Base-by-base conservation (phyloP, 2,888 invertebrate species). In the Oithona nana region DNA sequence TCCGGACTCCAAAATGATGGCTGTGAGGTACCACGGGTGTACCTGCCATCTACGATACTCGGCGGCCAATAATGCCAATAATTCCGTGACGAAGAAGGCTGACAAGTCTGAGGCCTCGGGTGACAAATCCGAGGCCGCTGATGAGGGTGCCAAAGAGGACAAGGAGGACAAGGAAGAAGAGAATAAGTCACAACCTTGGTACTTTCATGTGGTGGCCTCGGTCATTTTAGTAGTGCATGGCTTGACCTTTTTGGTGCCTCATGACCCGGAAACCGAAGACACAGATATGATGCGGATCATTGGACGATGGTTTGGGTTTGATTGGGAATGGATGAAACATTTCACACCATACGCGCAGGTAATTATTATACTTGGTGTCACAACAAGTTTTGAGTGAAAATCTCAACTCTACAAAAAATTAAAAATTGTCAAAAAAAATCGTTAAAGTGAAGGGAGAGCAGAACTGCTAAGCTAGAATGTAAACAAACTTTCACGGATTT, bases 1-100 rank as follows among this genome's bases (percentile, higher is more conserved):
- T n/a, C n/a, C n/a, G n/a, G n/a, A n/a, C n/a, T n/a, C n/a, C 59
- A 59, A 22, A 3, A 59, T 59, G 59, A 59, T 59, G 59, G 59
- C 59, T 24, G 59, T 59, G 28, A 20, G 59, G n/a, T 59, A 59
- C 29, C 59, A 59, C 24, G 49, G 59, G 8, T 59, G 59, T 50
- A 59, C 59, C n/a, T 59, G 59, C 50, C 59, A 59, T 59, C 26
- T 48, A 28, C 48, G 59, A 22, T 59, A 48, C 50, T 49, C 28
- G n/a, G 28, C 22, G 28, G 22, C 48, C 51, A 6, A 11, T 16
- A 39, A 39, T 16, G 16, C 6, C 8, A 39, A 16, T 16, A n/a
- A n/a, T n/a, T n/a, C n/a, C n/a, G n/a, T n/a, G n/a, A n/a, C n/a
- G n/a, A n/a, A n/a, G n/a, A 39, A 39, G 39, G 6, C 51, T 2